These are phyloP conservation scores for Pteria penguin DNA, from an alignment of 2,888 invertebrate genomes.

Conservation along the genomic window DNA sequence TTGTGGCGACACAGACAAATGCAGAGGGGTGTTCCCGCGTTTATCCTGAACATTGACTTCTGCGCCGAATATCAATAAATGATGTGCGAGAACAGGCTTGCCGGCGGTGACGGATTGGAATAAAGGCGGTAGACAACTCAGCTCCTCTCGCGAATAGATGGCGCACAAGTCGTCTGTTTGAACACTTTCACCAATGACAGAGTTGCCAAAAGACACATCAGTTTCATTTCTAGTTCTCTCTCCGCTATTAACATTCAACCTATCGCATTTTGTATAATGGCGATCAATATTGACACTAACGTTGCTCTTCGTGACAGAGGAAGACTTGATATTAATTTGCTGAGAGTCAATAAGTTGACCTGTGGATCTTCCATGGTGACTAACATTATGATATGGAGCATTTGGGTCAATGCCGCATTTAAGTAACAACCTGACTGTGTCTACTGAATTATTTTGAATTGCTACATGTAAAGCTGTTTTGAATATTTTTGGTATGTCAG, in stretches of 20 bases:
- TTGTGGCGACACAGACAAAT: conserved; percentile 83
- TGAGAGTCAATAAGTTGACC: conserved; percentile 36
- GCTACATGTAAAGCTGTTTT: conserved; percentile 83
- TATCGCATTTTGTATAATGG: conserved; percentile 16
- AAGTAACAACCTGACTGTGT: conserved; percentile 82
- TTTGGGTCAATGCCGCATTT: conserved; percentile 83
- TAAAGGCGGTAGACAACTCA: conserved; percentile 83
- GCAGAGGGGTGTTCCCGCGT: conserved; percentile 83
- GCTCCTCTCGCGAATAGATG: conserved; percentile 82
- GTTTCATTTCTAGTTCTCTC: conserved; percentile 20
- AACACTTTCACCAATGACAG: neutral
- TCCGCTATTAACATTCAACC: conserved; percentile 26
- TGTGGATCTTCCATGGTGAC: conserved; percentile 34
- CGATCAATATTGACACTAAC: conserved; percentile 26
- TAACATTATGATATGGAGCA: conserved; percentile 79
- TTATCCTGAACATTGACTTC: conserved; percentile 82
- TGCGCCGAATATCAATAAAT: conserved; percentile 83
- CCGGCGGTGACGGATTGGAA: conserved; percentile 83
- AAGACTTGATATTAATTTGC: conserved; percentile 32
- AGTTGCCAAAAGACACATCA: conserved; percentile 8
- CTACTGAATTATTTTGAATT: conserved; percentile 83
- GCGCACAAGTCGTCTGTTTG: conserved; percentile 60
- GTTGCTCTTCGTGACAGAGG: conserved; percentile 10
- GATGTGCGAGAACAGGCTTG: conserved; percentile 82
- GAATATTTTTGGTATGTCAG: conserved; percentile 81